Evolutionary conservation across 2,113 vertebrate genomes (phyloP).

Genomic region (Glaucomys volans): DNA sequence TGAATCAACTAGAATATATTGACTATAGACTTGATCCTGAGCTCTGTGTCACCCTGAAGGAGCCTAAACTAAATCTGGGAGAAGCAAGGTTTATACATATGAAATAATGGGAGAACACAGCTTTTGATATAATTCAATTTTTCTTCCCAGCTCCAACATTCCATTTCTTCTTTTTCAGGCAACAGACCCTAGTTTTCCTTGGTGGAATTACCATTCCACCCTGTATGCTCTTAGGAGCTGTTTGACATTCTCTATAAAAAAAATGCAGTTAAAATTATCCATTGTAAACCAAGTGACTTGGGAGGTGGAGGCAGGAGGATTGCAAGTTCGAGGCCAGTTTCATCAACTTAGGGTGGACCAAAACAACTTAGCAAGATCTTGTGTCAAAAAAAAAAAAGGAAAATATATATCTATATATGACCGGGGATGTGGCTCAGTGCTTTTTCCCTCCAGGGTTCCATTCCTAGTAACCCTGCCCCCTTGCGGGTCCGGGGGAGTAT

Average conservation of each 20-base stretch:
- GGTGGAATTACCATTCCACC: neutral
- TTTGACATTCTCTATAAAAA: neutral
- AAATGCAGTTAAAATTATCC: neutral
- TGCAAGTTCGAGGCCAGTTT: too few relatives aligned
- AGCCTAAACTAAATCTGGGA: constrained; percentile 16
- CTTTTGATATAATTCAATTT: neutral
- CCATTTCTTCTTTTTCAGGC: neutral
- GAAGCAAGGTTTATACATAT: neutral
- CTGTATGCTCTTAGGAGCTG: neutral
- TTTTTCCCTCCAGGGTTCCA: too few relatives aligned
- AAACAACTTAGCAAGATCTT: too few relatives aligned
- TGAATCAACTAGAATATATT: neutral
- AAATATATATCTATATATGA: too few relatives aligned
- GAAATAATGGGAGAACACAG: neutral
- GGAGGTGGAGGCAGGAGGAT: too few relatives aligned
- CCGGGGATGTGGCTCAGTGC: too few relatives aligned
- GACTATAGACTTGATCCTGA: neutral
- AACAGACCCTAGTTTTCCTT: neutral
- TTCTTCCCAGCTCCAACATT: neutral
- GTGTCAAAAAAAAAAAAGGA: too few relatives aligned
- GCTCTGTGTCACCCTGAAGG: neutral
- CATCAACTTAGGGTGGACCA: too few relatives aligned
- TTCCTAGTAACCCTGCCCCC: too few relatives aligned
- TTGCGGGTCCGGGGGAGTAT: too few relatives aligned
- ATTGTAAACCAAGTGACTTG: too few relatives aligned